Evolutionary conservation across 2,113 vertebrate species (phyloP), one percentile per base, ranked within the genome.

Genomic region (Todiramphus chloris): DNA sequence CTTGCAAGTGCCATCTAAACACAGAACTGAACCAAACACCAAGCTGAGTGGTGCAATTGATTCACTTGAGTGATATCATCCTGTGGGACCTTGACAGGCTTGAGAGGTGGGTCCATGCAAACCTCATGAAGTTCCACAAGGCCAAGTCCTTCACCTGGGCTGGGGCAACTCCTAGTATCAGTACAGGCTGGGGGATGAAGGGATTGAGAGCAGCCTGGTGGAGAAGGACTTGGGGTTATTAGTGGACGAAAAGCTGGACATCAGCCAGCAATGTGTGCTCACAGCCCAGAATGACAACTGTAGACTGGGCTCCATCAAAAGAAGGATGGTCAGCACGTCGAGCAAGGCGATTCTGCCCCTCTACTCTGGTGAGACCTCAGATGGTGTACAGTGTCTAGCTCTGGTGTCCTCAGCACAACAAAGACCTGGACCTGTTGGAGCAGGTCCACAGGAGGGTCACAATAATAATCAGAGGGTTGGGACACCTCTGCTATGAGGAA

Each of bases 221-320:
- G 7, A 77, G 51, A 70, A 76, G 6, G 23, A 84, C 25, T 35
- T 64, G 53, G 16, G 27, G 8, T 3, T 63, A 50, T 8, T 8
- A 3, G 9, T 20, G 33, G 35, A 63, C 46, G 21, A 48, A 75
- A 76, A 68, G 6, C 4, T 58, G 19, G 23, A 21, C 30, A n/a
- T 0, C 3, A 90, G 4, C 8, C 4, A 2, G 12, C 25, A 53
- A 24, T 5, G 7, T 13, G 35, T 0, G 0, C 13, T 37, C 0
- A 6, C 8, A 62, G 39, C 25, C 13, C 28, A 67, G 35, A 94
- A 80, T 10, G 15, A 13, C 33, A 76, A n/a, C 5, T 2, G 2
- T 15, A 44, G n/a, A 8, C 53, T 67, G 11, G 31, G 10, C 27
- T 73, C 28, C 8, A 78, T 24, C 12, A 68, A 63, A 53, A 74